These are phyloP conservation scores for Callaeas wilsoni DNA, from an alignment of 2,113 vertebrate species.

Conservation along the genomic window DNA sequence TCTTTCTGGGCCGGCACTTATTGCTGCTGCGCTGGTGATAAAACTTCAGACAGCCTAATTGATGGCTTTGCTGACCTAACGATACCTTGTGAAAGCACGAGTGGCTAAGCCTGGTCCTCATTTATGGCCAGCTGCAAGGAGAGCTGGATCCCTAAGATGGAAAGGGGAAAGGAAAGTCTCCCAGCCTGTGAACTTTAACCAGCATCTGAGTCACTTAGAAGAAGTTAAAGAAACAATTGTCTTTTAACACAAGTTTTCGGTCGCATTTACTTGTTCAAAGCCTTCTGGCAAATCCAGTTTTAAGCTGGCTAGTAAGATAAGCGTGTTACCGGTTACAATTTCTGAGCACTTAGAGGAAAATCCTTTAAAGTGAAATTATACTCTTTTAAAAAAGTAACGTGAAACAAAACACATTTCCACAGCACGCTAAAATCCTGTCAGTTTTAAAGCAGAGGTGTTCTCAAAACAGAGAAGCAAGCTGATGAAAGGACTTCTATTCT, in stretches of 20 bases:
- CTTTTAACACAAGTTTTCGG: conserved; percentile 30
- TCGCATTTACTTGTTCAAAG: not conserved
- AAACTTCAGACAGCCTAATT: conserved; percentile 99
- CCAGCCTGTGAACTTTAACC: conserved; percentile 74
- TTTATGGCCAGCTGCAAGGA: conserved; percentile 96
- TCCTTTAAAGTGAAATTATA: conserved; percentile 27
- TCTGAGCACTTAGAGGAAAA: conserved; percentile 24
- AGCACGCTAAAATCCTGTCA: not conserved
- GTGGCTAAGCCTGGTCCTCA: conserved; percentile 92
- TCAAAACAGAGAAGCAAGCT: conserved; percentile 11
- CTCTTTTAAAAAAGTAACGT: not conserved
- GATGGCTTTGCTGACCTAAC: conserved; percentile 99
- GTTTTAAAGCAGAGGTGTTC: conserved; percentile 7
- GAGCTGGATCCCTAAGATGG: conserved; percentile 78
- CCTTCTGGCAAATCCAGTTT: conserved; percentile 27
- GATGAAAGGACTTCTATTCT: conserved; percentile 63
- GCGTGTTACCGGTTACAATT: not conserved
- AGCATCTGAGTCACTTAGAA: conserved; percentile 61
- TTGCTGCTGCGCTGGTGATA: conserved; percentile 94
- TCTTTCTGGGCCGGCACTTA: conserved; percentile 91
- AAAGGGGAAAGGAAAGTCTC: conserved; percentile 44
- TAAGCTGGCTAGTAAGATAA: not conserved
- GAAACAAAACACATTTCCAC: not conserved
- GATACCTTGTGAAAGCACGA: conserved; percentile 95
- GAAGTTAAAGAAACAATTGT: conserved; percentile 52